Base-by-base conservation (phyloP, 2,797 vertebrate species). In the Protonibea diacanthus region DNA sequence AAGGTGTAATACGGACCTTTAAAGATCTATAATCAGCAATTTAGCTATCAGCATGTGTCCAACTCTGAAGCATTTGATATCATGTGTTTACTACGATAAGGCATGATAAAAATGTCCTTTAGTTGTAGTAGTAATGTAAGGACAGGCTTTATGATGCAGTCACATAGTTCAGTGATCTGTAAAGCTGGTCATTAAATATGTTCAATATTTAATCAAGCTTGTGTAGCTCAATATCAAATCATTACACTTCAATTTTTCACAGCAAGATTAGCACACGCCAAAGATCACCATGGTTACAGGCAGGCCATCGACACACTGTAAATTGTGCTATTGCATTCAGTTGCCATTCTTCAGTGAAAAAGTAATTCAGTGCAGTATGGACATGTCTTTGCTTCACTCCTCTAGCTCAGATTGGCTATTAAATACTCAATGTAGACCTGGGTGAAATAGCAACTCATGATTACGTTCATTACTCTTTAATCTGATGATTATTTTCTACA, bases 181-280 rank as follows among this genome's bases (percentile, higher is more conserved):
- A 85, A 89, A 87, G 74, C 61, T 47, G 58, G 74, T 71, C 76
- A 57, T 76, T 76, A 86, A 85, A 27, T 27, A 27, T 27, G 7
- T 33, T 33, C 7, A 86, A 87, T 61, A 90, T 88, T 88, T 83
- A 88, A 91, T 92, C 56, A 90, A 64, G 80, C 80, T 72, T 78
- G 68, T 83, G 82, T 72, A 69, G 81, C 73, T 89, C 88, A 75
- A 88, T 87, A 83, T 73, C 40, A 72, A 92, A 92, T 94, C 91
- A 85, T 92, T 92, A 86, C 58, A 63, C 57, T 63, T 45, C 13
- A 10, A 71, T 75, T 78, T 84, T 83, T 83, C 80, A 79, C 71
- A 66, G 79, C 27, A 64, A 60, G 73, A 90, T 90, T 80, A 87
- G 72, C 76, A 85, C 68, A 77, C 76, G 88, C 61, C 72, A 82